These are phyloP conservation scores for Atrichornis clamosus DNA, from an alignment of 2,113 vertebrate genomes.

Conservation along the genomic window DNA sequence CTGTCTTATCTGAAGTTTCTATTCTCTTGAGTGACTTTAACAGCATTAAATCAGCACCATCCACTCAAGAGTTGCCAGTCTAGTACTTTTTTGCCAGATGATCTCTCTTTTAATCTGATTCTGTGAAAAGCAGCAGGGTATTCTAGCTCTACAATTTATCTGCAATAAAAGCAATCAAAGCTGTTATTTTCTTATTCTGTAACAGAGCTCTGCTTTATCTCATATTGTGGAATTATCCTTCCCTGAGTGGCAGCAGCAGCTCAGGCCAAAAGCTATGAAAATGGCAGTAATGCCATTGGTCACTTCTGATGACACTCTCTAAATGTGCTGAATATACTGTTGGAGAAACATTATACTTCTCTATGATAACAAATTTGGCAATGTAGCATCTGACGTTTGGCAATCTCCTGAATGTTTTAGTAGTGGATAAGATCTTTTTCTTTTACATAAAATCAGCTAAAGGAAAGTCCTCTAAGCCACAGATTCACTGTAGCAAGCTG, in stretches of 20 bases:
- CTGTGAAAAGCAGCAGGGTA: slow-evolving; percentile 3
- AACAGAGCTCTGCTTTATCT: background rate
- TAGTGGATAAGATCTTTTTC: background rate
- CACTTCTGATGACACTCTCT: background rate
- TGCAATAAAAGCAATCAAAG: slow-evolving; percentile 3
- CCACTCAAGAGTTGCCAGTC: background rate
- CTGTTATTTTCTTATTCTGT: background rate
- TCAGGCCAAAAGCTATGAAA: background rate
- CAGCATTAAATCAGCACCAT: slow-evolving; percentile 34
- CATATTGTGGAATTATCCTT: background rate
- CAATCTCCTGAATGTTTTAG: background rate
- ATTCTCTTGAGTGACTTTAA: slow-evolving; percentile 25
- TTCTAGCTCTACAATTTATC: background rate
- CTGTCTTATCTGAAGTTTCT: slow-evolving; percentile 38
- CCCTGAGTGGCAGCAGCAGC: background rate
- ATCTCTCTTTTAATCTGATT: slow-evolving; percentile 50
- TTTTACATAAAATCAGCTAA: background rate
- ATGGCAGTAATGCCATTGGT: background rate
- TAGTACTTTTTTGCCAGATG: slow-evolving; percentile 24
- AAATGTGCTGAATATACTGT: background rate
- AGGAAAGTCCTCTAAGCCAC: background rate
- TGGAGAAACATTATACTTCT: background rate
- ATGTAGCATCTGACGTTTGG: background rate
- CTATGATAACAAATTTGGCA: background rate
- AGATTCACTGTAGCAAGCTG: background rate